Conservation (phyloP, 2,113 vertebrate species). For the Sinosuthora webbiana region DNA sequence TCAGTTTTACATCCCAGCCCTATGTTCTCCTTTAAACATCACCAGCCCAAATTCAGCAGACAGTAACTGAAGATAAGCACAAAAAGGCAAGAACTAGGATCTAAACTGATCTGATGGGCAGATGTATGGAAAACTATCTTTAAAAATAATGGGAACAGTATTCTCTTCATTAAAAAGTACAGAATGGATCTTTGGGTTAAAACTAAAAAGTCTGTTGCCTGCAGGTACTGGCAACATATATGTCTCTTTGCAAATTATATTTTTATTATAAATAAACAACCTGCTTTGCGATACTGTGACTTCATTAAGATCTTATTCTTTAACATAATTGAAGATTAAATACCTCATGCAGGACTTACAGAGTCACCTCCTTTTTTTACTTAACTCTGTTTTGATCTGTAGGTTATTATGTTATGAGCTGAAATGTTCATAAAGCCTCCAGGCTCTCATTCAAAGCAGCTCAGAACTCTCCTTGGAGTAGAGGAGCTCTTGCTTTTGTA, state of each 20-base stretch:
- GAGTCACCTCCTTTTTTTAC: not conserved
- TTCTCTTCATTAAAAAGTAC: not conserved
- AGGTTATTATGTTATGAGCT: not conserved
- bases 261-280: not conserved
- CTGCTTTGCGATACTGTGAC: not conserved
- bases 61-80: not conserved
- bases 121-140: not conserved
- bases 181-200: not conserved
- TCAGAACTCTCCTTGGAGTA: not conserved
- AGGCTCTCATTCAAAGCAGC: not conserved
- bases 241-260: not conserved
- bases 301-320: not conserved
- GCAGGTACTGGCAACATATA: not conserved
- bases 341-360: not conserved
- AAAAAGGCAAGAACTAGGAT: not conserved
- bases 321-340: not conserved
- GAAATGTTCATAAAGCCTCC: not conserved
- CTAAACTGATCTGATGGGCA: not conserved
- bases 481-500: not conserved
- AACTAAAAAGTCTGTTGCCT: not conserved
- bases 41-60: not conserved
- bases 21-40: not conserved
- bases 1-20: not conserved
- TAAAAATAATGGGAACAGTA: not conserved
- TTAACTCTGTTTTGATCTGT: not conserved